Base-by-base conservation (phyloP, 1,140 invertebrate genomes). In the Latrodectus geometricus region DNA sequence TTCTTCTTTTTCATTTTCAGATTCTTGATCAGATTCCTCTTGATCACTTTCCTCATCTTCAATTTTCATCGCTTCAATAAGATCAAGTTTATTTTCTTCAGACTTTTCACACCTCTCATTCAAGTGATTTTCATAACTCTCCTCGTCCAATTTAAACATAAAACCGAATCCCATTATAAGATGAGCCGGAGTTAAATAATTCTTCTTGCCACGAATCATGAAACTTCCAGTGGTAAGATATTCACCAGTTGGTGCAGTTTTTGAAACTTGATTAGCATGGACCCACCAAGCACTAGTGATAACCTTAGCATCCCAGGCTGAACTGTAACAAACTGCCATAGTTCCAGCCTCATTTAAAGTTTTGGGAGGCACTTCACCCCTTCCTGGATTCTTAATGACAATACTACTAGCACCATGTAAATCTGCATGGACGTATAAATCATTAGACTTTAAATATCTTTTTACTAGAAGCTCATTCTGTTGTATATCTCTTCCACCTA, bases 391-490 rank as follows among this genome's bases (percentile, higher is more conserved):
- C 91, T 99, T 98, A 69, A 99, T 95, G 50, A 99, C 92, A 79
- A 99, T 93, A 88, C 97, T 98, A 88, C 96, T 95, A 0, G 98
- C 98, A 77, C 99, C 99, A 90, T 96, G 95, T 80, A 99, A 93
- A 91, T 99, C 98, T n/a, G 96, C 96, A 91, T 98, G 97, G 8
- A 98, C 96, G 88, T 91, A 91, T 66, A 97, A 91, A 92, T 98
- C 96, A 84, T 94, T 94, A 20, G 95, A 89, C 75, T 94, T 94
- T 92, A 99, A 93, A 91, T 98, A 98, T 81, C 96, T 93, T 91
- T 99, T 99, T 1, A 99, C 98, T 88, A 99, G 94, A 50, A 99
- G 89, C 91, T 99, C 98, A 92, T 99, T 99, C 92, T 99, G 98
- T 88, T 99, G 97, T 88, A 97, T 96, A 93, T 99, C 99, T 89